Base-by-base conservation (phyloP, 2,797 vertebrate species). In the Amniataba percoides region DNA sequence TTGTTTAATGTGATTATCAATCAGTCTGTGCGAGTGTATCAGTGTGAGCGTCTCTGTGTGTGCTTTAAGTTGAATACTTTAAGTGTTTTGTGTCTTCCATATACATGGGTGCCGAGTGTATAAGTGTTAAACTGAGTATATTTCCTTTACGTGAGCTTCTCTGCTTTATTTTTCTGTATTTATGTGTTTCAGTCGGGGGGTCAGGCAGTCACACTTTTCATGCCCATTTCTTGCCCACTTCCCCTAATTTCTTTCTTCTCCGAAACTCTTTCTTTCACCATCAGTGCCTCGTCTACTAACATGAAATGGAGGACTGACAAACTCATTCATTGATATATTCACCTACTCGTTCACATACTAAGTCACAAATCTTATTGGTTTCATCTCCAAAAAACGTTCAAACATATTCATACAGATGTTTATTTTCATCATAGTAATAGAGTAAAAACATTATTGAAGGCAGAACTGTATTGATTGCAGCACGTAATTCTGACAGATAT, bases 21-120 rank as follows among this genome's bases (percentile, higher is more conserved):
- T 71, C 34, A 56, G 62, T 87, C 40, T 66, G 49, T 88, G 56
- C 77, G 68, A 59, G 81, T 83, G 71, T 78, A 16, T 83, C 64
- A 51, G 74, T 56, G 82, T 88, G 81, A 71, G 69, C 7, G 55
- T 81, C 49, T 88, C 46, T 68, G 27, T 74, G 1, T 80, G 61
- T 75, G 58, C 74, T 81, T 71, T 80, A 36, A 42, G 66, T 67
- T 71, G 27, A 63, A 23, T 34, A 25, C 39, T 70, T 1, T 43
- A 27, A 70, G 55, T 81, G 75, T 81, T 80, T 79, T 23, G 51
- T 84, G 74, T 83, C 57, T 71, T 81, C 58, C 80, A 81, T 85
- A 75, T 81, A 82, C 58, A 73, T 71, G 49, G 86, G 56, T 77
- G 19, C 36, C 51, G 39, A 34, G 19, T 80, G 61, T 80, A 49